Conservation (phyloP, 2,113 vertebrate genomes). For the Monarcha castaneiventris region DNA sequence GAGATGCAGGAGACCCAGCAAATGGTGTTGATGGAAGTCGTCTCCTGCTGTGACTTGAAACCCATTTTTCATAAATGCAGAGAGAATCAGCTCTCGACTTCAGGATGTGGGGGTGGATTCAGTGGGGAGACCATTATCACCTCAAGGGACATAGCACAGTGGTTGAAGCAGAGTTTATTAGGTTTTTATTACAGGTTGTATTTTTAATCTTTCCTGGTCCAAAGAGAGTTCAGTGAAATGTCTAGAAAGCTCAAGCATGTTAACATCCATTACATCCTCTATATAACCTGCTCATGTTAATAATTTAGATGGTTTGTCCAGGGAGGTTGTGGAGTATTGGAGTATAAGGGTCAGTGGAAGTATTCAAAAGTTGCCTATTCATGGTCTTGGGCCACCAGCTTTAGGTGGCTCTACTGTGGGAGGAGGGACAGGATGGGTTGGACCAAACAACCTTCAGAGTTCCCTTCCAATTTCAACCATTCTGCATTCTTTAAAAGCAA, state of each 20-base stretch:
- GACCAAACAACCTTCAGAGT: not conserved
- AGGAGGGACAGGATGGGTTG: not conserved
- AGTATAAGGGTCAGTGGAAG: not conserved
- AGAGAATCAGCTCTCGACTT: not conserved
- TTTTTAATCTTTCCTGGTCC: not conserved
- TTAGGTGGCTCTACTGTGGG: not conserved
- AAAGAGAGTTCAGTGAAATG: not conserved
- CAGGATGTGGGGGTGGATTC: not conserved
- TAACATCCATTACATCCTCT: not conserved
- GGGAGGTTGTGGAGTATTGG: not conserved
- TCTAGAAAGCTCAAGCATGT: not conserved
- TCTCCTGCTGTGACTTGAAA: not conserved
- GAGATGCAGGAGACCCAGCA: not conserved
- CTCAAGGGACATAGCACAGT: not conserved
- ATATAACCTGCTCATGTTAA: not conserved
- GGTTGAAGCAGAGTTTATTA: not conserved
- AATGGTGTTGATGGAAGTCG: not conserved
- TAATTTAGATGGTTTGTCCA: not conserved
- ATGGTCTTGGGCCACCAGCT: not conserved
- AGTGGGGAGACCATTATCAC: not conserved
- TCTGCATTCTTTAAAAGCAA: not conserved
- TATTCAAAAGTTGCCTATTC: not conserved
- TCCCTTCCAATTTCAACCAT: not conserved
- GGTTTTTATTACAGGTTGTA: not conserved
- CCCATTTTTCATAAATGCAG: not conserved